Evolutionary conservation across 2,888 invertebrate species (phyloP).

Genomic region (Drosophila borborema): DNA sequence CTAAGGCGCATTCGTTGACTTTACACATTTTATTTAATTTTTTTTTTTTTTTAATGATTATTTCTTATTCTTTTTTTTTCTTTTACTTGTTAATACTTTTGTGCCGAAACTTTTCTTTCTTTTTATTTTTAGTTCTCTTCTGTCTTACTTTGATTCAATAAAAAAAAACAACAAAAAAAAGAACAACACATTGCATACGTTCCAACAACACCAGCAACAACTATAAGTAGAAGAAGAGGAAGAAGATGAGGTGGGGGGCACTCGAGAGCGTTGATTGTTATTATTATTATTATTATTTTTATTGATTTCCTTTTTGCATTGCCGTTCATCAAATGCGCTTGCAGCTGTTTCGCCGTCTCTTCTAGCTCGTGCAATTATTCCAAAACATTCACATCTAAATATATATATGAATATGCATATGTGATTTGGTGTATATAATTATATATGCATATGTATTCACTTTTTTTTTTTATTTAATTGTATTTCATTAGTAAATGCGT

Average conservation of each 20-base stretch:
- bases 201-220: slow-evolving; percentile 34
- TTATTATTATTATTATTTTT: slow-evolving; percentile 58
- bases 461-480: slow-evolving; percentile 34
- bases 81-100: neutral
- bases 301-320: slow-evolving; percentile 62
- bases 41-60: neutral
- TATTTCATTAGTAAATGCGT: slow-evolving; percentile 71
- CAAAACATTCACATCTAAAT: neutral
- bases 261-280: slow-evolving; percentile 48
- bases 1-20: slow-evolving; percentile 49
- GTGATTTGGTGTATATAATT: neutral
- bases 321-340: slow-evolving; percentile 40
- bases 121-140: slow-evolving; percentile 21
- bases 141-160: slow-evolving; percentile 13
- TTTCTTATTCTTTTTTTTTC: slow-evolving; percentile 9
- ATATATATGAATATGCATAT: neutral
- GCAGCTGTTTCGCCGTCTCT: slow-evolving; percentile 12
- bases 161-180: neutral
- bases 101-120: slow-evolving; percentile 6
- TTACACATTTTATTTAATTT: slow-evolving; percentile 40
- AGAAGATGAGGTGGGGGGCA: slow-evolving; percentile 12
- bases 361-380: slow-evolving; percentile 19
- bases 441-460: slow-evolving; percentile 9
- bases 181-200: slow-evolving; percentile 27
- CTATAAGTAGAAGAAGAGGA: slow-evolving; percentile 23